phyloP scores from a whole-genome alignment of 2,797 vertebrate genomes.

The Paguma larvata region DNA sequence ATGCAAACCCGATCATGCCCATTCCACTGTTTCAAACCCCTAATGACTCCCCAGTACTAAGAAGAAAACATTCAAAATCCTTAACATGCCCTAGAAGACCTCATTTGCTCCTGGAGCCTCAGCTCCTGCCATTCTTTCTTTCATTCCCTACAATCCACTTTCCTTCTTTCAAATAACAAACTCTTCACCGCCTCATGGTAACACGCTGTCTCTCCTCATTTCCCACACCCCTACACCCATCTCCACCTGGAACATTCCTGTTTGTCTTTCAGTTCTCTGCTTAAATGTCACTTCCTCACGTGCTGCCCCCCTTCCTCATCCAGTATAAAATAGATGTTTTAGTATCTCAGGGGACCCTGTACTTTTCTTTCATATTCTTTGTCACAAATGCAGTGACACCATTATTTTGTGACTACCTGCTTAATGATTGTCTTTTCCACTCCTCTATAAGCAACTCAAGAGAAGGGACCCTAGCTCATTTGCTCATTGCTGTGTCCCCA shows the following conservation, averaged over 20 bases:
- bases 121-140: not conserved
- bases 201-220: not conserved
- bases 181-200: not conserved
- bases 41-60: not conserved
- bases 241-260: not conserved
- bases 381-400: not conserved
- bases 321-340: not conserved
- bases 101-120: not conserved
- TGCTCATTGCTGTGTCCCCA: not conserved
- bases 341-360: not conserved
- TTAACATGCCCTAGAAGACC: not conserved
- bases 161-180: not conserved
- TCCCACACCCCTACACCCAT: not conserved
- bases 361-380: not conserved
- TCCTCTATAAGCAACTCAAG: not conserved
- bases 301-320: fast-evolving
- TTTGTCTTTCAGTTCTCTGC: not conserved
- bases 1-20: not conserved
- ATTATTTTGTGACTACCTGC: not conserved
- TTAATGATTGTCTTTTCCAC: not conserved
- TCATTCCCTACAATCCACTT: not conserved
- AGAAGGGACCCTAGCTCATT: not conserved
- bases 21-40: not conserved
- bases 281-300: not conserved
- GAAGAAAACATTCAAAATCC: not conserved